Base-by-base conservation (phyloP, 2,797 vertebrate species). In the Pempheris klunzingeri region DNA sequence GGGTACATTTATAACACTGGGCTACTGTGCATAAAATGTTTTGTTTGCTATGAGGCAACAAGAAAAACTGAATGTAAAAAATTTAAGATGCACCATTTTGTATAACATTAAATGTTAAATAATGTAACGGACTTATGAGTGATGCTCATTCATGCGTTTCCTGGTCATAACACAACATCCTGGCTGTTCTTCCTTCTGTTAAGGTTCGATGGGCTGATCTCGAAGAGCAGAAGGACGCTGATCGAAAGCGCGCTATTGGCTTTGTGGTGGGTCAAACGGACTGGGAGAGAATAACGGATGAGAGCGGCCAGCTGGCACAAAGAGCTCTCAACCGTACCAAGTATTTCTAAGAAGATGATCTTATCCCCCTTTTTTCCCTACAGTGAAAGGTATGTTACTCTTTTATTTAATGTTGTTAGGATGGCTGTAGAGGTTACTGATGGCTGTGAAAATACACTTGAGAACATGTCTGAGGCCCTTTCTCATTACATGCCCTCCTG, bases 211-310 rank as follows among this genome's bases (percentile, higher is more conserved):
- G 98, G 98, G 98, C 98, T 38, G 98, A 99, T 89, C 96, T 99
- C 17, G 98, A 99, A 94, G 98, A 99, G 89, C 97, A 99, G 93
- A 99, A 99, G 88, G 98, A 99, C 15, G 97, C 97, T 4, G 98
- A 99, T 90, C 93, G 98, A 80, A 99, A 99, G 90, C 97, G 98
- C 32, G 98, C 98, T 24, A 99, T 99, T 36, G 98, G 98, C 86
- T 99, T 99, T 95, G 97, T 99, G 77, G 98, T 99, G 87, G 98
- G 98, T 92, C 98, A 99, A 83, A 99, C 98, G 0, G 98, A 99
- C 72, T 99, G 98, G 98, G 98, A 99, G 91, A 98, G 97, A 94
- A 99, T 99, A 93, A 99, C 98, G 22, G 98, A 99, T 75, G 98
- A 99, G 95, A 99, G 96, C n/a, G 98, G 98, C 70, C 95, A 97